Evolutionary conservation across 2,113 vertebrate species (phyloP).

Genomic region (Casuarius casuarius): DNA sequence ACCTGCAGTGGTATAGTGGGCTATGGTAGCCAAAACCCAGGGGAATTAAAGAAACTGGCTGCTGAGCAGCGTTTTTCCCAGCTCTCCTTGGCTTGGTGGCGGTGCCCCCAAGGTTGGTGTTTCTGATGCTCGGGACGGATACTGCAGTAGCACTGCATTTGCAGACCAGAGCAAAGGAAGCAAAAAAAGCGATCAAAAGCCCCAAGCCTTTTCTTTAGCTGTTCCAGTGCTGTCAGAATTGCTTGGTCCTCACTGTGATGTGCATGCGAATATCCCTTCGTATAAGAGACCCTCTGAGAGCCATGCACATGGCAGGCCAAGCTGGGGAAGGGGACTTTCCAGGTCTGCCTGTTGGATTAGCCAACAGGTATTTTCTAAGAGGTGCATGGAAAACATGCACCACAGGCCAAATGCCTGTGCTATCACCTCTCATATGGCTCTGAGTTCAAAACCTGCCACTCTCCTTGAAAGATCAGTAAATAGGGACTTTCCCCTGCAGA

Average conservation of each 20-base stretch:
- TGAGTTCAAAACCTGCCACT: neutral
- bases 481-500: neutral
- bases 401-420: rapidly evolving
- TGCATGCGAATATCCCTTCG: neutral
- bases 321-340: neutral
- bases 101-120: neutral
- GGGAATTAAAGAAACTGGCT: neutral
- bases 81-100: too few relatives aligned
- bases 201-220: neutral
- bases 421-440: neutral
- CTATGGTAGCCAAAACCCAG: neutral
- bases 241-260: neutral
- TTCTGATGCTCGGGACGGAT: neutral
- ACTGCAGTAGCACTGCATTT: neutral
- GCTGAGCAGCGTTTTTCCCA: neutral
- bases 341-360: neutral
- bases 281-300: rapidly evolving
- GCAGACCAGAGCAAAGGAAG: neutral
- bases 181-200: rapidly evolving
- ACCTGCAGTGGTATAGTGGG: neutral
- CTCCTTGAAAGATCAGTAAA: neutral
- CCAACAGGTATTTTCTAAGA: neutral
- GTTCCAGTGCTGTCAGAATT: neutral
- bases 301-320: neutral
- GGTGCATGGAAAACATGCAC: neutral